Evolutionary conservation across 2,113 vertebrate species (phyloP).

Genomic region (Pitta sordida): DNA sequence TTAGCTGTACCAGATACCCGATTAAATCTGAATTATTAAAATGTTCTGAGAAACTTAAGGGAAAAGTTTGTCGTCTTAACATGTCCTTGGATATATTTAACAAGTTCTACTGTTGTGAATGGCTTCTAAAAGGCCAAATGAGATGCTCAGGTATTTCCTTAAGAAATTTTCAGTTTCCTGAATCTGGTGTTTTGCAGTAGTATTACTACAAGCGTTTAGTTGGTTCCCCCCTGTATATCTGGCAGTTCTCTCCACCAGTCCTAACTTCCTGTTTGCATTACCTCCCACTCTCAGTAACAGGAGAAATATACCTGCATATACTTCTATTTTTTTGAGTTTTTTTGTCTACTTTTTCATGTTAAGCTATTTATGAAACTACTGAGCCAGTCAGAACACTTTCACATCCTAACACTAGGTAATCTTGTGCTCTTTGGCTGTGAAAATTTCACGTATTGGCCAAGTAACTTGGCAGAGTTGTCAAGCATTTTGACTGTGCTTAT

Average conservation of each 20-base stretch:
- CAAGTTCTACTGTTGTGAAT: not conserved
- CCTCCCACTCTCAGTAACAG: not conserved
- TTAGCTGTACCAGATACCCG: not conserved
- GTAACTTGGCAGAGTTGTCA: not conserved
- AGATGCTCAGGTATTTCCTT: constrained; percentile 7
- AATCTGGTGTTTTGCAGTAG: not conserved
- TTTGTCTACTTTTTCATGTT: not conserved
- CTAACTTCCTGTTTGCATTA: not conserved
- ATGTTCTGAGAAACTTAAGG: not conserved
- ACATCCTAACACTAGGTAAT: not conserved
- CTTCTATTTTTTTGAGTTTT: not conserved
- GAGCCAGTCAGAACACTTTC: not conserved
- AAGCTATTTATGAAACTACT: not conserved
- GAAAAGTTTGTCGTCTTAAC: not conserved
- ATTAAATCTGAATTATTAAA: not conserved
- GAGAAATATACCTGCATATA: not conserved
- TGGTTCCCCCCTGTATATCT: not conserved
- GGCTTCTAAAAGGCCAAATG: not conserved
- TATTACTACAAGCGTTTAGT: constrained; percentile 3
- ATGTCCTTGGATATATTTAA: not conserved
- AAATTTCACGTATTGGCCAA: not conserved
- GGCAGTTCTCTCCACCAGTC: not conserved
- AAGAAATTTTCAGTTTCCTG: not conserved
- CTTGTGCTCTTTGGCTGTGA: not conserved
- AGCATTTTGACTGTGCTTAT: not conserved